Evolutionary conservation across 1,140 invertebrate species (phyloP).

Genomic region (Rhagoletis zephyria): DNA sequence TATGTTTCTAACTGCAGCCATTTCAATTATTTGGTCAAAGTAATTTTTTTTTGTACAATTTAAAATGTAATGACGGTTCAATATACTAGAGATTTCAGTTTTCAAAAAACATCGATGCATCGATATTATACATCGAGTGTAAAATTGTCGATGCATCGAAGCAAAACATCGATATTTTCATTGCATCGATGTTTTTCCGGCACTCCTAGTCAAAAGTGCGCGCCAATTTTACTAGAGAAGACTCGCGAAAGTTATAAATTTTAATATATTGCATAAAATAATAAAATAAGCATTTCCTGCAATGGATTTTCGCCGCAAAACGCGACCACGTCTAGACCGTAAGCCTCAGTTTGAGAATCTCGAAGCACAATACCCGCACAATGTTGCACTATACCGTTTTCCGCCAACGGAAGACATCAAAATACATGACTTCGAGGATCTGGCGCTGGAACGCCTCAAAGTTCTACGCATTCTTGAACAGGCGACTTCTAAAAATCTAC

Average conservation of each 20-base stretch:
- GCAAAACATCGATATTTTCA: too few relatives aligned
- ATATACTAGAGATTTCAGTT: background rate
- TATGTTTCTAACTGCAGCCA: too few relatives aligned
- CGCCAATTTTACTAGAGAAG: background rate
- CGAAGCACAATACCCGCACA: constrained; percentile 78
- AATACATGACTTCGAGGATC: constrained; percentile 89
- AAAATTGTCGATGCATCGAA: too few relatives aligned
- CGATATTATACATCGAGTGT: too few relatives aligned
- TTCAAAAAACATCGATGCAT: too few relatives aligned
- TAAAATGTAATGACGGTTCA: too few relatives aligned
- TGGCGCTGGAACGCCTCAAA: constrained; percentile 88
- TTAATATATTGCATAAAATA: background rate
- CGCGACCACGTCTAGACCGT: constrained; percentile 63
- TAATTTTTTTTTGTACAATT: too few relatives aligned
- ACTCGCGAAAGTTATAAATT: background rate
- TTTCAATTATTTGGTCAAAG: too few relatives aligned
- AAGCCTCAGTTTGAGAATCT: constrained; percentile 70
- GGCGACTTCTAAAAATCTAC: constrained; percentile 78
- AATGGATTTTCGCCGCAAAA: constrained; percentile 70
- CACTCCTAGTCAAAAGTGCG: background rate
- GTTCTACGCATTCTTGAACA: constrained; percentile 84
- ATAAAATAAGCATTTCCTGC: background rate
- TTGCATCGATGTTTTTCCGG: too few relatives aligned
- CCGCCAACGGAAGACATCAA: constrained; percentile 84
- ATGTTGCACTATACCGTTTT: constrained; percentile 85